Conservation (phyloP, 2,888 invertebrate genomes). For the Ormia ochracea region DNA sequence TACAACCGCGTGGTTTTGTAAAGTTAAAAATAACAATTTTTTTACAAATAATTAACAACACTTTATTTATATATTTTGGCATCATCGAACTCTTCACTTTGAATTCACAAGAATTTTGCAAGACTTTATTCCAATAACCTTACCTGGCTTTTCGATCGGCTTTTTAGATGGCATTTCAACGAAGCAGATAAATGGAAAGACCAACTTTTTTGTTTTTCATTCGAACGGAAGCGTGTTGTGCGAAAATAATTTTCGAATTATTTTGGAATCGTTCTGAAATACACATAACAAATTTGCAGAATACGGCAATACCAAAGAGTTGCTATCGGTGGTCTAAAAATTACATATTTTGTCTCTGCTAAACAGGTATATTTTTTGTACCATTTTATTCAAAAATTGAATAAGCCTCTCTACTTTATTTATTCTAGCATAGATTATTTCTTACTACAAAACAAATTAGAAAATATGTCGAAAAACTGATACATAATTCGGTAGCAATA, state of each 20-base stretch:
- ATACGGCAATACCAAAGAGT: too few species aligned
- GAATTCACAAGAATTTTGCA: slow-evolving; percentile 60
- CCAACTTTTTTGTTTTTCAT: slow-evolving; percentile 68
- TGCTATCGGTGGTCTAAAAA: too few species aligned
- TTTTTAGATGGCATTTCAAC: slow-evolving; percentile 91
- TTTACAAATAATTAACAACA: background rate
- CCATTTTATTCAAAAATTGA: too few species aligned
- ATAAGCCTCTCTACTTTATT: too few species aligned
- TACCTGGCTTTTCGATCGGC: slow-evolving; percentile 91
- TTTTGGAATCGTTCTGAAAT: slow-evolving; percentile 50
- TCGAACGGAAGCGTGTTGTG: slow-evolving; percentile 66
- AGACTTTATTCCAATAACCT: slow-evolving; percentile 74
- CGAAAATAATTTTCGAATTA: slow-evolving; percentile 65
- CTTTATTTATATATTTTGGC: slow-evolving; percentile 9
- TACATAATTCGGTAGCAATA: too few species aligned
- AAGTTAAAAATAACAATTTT: background rate
- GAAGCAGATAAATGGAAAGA: slow-evolving; percentile 77
- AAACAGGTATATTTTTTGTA: too few species aligned
- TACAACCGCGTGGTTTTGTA: slow-evolving; percentile 22
- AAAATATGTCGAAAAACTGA: too few species aligned
- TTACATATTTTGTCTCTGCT: too few species aligned
- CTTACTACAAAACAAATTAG: too few species aligned
- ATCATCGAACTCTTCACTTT: slow-evolving; percentile 58
- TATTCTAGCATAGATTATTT: too few species aligned
- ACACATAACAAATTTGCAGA: too few species aligned